Conservation (phyloP, 2,888 invertebrate genomes). For the Cordilura impudica region DNA sequence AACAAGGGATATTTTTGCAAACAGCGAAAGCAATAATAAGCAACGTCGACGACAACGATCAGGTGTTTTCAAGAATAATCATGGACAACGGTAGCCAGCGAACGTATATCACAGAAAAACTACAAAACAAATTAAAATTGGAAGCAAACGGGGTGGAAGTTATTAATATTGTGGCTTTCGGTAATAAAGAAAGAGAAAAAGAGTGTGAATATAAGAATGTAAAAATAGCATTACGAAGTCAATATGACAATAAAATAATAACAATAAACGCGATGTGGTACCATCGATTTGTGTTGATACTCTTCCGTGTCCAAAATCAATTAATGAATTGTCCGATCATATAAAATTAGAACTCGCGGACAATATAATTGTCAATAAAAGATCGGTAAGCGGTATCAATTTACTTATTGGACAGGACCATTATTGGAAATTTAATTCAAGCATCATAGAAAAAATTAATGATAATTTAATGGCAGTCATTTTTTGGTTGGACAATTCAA, state of each 20-base stretch:
- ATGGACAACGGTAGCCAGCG: conserved; percentile 60
- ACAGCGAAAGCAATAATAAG: conserved; percentile 51
- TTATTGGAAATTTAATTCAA: conserved; percentile 53
- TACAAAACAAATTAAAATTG: conserved; percentile 38
- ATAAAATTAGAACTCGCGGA: conserved; percentile 39
- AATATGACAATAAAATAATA: conserved; percentile 30
- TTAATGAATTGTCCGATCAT: neutral
- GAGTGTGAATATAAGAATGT: conserved; percentile 27
- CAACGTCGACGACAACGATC: conserved; percentile 14
- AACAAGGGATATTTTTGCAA: conserved; percentile 46
- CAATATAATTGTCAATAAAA: conserved; percentile 8
- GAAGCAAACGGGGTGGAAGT: conserved; percentile 5
- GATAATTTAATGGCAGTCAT: conserved; percentile 47
- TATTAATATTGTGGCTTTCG: conserved; percentile 49
- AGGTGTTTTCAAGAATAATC: conserved; percentile 44
- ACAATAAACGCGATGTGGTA: conserved; percentile 39
- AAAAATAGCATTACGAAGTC: conserved; percentile 41
- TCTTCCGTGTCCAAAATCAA: conserved; percentile 36
- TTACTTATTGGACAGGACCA: conserved; percentile 53
- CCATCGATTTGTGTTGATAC: conserved; percentile 43
- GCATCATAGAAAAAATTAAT: conserved; percentile 16
- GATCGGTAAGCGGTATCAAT: conserved; percentile 35
- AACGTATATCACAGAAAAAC: conserved; percentile 44
- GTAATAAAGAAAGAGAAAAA: conserved; percentile 31
- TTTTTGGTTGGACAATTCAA: conserved; percentile 50